These are phyloP conservation scores for Danio choprae DNA, from an alignment of 2,797 vertebrate species.

Conservation along the genomic window DNA sequence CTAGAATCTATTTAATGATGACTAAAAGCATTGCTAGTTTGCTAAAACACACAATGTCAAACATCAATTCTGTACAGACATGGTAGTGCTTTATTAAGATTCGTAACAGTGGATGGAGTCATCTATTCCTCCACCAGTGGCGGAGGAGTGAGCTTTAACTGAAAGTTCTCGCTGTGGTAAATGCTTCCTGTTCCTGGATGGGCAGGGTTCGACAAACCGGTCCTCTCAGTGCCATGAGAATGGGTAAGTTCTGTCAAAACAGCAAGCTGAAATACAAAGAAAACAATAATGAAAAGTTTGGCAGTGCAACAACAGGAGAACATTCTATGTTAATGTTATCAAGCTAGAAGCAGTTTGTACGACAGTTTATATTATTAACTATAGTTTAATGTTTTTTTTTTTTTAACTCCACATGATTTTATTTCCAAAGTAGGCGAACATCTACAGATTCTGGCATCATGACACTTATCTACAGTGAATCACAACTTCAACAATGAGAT, in stretches of 20 bases:
- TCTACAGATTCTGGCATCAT: too few relatives aligned
- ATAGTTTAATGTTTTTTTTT: too few relatives aligned
- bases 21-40: not conserved
- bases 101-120: constrained; percentile 41
- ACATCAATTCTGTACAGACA: constrained; percentile 30
- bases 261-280: constrained; percentile 82
- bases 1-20: too few relatives aligned
- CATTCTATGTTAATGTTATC: not conserved
- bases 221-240: constrained; percentile 62
- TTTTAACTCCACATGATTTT: too few relatives aligned
- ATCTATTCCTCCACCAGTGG: constrained; percentile 84
- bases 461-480: too few relatives aligned
- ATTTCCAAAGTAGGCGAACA: too few relatives aligned
- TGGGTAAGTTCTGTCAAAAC: constrained; percentile 29
- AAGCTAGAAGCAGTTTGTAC: too few relatives aligned
- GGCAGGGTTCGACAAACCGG: constrained; percentile 73
- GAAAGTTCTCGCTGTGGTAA: constrained; percentile 88
- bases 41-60: not conserved
- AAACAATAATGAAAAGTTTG: not conserved
- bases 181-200: constrained; percentile 78
- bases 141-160: constrained; percentile 88
- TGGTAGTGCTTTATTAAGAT: constrained; percentile 50
- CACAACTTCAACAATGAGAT: too few relatives aligned
- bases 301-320: not conserved
- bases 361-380: too few relatives aligned